Evolutionary conservation across 2,888 invertebrate genomes (phyloP), one percentile per base, ranked within the genome.

Genomic region (Anthophora plumipes): DNA sequence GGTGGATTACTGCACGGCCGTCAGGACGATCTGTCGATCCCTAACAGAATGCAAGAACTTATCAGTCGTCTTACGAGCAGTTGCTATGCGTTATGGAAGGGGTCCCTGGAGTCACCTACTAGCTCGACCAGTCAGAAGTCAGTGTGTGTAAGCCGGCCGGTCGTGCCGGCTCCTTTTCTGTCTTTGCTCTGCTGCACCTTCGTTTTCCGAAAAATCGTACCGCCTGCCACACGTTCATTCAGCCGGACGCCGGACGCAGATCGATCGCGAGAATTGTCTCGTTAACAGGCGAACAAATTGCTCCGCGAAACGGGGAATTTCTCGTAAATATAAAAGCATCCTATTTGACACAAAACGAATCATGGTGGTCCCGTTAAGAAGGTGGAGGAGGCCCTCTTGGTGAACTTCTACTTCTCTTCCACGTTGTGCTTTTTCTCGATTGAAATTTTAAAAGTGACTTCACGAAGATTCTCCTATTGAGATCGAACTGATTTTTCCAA

Each of bases 91-190:
- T 87, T 87, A 88, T 85, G 85, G 89, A 84, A 86, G 89, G 88
- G 89, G 86, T 83, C 84, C 77, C 59, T 73, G 83, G 79, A 90
- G 88, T 87, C 87, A 88, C 86, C 85, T 88, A 85, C 85, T 86
- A 86, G 85, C 83, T 85, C 86, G 87, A 85, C 89, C 88, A 89
- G 89, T 85, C 82, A 82, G 87, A 87, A 88, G 82, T 84, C 89
- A 90, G 90, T 90, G 84, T 88, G 87, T 84, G 88, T 82, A 85
- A 88, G 89, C 90, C 90, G 85, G 89, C 87, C 89, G 87, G 87
- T 87, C 81, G 89, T 63, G 84, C 84, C 84, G 87, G 87, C 87
- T 87, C 85, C 85, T 84, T 83, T 85, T 77, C 84, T 76, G 80
- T 75, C 78, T 64, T 75, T 81, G 79, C 67, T 79, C 73, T 77